Percentiles rank a stretch among this genome's conserved stretches.
Conservation (phyloP, 2,113 vertebrate genomes). For the Myocastor coypus region DNA sequence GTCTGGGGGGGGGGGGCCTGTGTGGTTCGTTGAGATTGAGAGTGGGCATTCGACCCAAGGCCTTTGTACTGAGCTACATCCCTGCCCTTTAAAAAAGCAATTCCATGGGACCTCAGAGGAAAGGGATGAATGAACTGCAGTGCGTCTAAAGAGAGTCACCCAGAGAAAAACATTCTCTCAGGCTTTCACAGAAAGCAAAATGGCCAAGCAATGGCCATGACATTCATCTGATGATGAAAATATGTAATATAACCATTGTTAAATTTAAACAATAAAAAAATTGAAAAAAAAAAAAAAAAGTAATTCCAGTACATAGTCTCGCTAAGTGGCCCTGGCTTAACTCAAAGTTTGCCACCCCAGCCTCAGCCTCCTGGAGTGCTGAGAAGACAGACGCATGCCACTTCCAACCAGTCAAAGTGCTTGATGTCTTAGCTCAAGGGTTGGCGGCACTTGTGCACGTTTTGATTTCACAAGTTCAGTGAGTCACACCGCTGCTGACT, state of each 20-base stretch:
- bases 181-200: too few species aligned
- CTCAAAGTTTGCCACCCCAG: background rate
- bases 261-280: too few species aligned
- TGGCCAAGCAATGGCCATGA: too few species aligned
- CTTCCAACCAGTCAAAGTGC: background rate
- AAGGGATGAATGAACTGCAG: too few species aligned
- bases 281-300: background rate
- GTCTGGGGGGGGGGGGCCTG: fast-evolving
- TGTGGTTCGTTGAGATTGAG: background rate
- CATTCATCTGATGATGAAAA: too few species aligned
- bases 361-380: background rate
- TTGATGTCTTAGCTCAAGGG: background rate
- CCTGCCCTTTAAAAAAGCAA: background rate
- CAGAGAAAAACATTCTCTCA: too few species aligned
- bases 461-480: background rate
- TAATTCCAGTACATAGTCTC: background rate
- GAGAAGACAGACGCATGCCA: background rate
- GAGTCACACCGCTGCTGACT: background rate
- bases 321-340: background rate
- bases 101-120: too few species aligned
- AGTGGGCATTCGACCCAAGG: background rate
- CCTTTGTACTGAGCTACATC: background rate
- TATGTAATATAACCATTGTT: too few species aligned
- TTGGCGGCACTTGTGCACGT: background rate
- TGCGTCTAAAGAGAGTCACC: too few species aligned